Evolutionary conservation across 2,888 invertebrate species (phyloP).

Genomic region (Oxycera nigricornis): DNA sequence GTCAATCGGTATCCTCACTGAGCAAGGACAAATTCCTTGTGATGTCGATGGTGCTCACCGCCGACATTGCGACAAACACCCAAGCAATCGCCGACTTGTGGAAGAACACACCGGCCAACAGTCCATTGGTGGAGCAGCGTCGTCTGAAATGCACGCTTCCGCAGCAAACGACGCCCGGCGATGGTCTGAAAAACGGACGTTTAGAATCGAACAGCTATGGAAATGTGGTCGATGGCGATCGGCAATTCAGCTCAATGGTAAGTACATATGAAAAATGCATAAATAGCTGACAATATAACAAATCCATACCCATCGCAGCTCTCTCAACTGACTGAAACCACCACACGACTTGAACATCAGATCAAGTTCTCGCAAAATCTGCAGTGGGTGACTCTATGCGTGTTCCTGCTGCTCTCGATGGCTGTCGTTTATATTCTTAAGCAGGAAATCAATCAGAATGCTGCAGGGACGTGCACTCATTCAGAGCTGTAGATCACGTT

Average conservation of each 20-base stretch:
- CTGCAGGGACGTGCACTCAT: slow-evolving; percentile 41
- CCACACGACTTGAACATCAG: slow-evolving; percentile 62
- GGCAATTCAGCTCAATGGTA: slow-evolving; percentile 43
- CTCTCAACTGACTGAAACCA: slow-evolving; percentile 59
- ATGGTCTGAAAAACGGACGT: slow-evolving; percentile 48
- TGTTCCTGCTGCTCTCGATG: slow-evolving; percentile 62
- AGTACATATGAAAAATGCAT: background rate
- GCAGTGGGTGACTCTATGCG: slow-evolving; percentile 64
- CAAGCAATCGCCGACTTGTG: slow-evolving; percentile 77
- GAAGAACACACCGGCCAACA: slow-evolving; percentile 70
- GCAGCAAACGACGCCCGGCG: slow-evolving; percentile 49
- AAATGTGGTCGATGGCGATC: slow-evolving; percentile 35
- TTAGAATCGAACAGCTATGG: slow-evolving; percentile 9
- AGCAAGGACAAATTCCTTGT: slow-evolving; percentile 87
- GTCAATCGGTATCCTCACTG: slow-evolving; percentile 72
- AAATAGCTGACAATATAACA: background rate
- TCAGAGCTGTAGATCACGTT: slow-evolving; percentile 5
- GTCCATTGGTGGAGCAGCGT: slow-evolving; percentile 70
- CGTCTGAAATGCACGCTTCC: slow-evolving; percentile 73
- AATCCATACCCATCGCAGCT: slow-evolving; percentile 48
- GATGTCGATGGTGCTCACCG: slow-evolving; percentile 76
- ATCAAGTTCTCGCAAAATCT: slow-evolving; percentile 64
- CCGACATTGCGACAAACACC: slow-evolving; percentile 65
- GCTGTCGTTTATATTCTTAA: slow-evolving; percentile 62
- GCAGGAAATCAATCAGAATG: slow-evolving; percentile 53